Percentiles rank a stretch among this genome's conserved stretches.
These are phyloP conservation scores for Chaitophorus viminalis DNA, from an alignment of 2,888 invertebrate genomes.

Conservation along the genomic window DNA sequence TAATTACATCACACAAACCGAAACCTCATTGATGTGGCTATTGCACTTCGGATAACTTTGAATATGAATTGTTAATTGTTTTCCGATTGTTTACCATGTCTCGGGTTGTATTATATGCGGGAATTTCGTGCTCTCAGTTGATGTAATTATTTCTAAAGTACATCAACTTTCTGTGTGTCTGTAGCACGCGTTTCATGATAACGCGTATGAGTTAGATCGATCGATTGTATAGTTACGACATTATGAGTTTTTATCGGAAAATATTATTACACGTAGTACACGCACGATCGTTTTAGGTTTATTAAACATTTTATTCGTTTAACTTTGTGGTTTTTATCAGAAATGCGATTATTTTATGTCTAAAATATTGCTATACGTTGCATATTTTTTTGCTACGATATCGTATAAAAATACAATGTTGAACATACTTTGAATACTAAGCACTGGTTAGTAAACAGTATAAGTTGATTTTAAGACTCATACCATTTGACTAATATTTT, in stretches of 20 bases:
- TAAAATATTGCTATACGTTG: neutral
- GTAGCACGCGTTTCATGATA: neutral
- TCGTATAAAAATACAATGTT: no score
- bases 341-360: neutral
- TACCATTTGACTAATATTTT: neutral
- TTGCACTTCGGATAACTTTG: neutral
- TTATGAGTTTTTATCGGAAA: neutral
- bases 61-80: neutral
- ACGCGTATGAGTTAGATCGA: neutral
- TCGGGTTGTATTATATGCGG: neutral
- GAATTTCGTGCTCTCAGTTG: neutral
- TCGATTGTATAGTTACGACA: neutral
- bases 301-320: neutral
- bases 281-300: neutral
- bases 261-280: neutral
- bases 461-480: no score
- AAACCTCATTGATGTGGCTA: no score
- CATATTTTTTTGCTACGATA: neutral
- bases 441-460: no score
- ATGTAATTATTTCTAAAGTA: neutral
- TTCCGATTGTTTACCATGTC: neutral
- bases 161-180: neutral
- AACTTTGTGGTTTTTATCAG: neutral
- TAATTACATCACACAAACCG: neutral
- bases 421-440: no score